Evolutionary conservation across 2,113 vertebrate genomes (phyloP).

Genomic region (Pterocles orientalis): DNA sequence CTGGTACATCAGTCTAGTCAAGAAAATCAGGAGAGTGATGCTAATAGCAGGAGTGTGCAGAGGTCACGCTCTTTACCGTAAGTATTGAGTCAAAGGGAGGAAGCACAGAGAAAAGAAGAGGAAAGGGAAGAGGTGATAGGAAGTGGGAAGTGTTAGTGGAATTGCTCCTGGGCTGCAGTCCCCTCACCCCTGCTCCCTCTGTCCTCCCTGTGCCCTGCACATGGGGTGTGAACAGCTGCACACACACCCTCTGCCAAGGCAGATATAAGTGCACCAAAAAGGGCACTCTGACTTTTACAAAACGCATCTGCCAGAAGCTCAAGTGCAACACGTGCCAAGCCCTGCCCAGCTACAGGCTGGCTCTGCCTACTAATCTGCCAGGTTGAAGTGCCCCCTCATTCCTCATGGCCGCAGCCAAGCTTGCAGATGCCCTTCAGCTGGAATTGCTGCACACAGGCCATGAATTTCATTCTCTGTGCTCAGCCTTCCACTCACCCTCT

Average conservation of each 20-base stretch:
- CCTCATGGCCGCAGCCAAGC: conserved; percentile 26
- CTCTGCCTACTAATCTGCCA: conserved; percentile 25
- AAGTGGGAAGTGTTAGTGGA: not conserved
- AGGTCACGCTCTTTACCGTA: not conserved
- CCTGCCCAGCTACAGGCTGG: conserved; percentile 21
- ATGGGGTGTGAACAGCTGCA: conserved; percentile 38
- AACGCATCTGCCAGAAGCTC: conserved; percentile 28
- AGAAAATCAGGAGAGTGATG: not conserved
- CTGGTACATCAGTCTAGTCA: not conserved
- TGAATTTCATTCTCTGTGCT: not conserved
- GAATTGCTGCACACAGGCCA: not conserved
- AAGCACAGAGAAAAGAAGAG: not conserved
- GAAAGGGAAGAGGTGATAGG: not conserved
- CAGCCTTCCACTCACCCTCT: not conserved
- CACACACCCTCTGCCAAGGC: not conserved
- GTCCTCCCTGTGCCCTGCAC: not conserved
- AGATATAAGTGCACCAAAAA: conserved; percentile 23
- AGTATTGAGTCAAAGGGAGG: not conserved
- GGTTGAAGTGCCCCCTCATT: conserved; percentile 29
- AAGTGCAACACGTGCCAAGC: conserved; percentile 17
- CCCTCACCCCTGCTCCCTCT: not conserved
- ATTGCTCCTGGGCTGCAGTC: not conserved
- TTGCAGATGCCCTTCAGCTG: not conserved
- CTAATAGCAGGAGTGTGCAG: not conserved
- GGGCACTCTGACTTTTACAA: conserved; percentile 32